Evolutionary conservation across 2,797 vertebrate species (phyloP).

Genomic region (Mus spretus): DNA sequence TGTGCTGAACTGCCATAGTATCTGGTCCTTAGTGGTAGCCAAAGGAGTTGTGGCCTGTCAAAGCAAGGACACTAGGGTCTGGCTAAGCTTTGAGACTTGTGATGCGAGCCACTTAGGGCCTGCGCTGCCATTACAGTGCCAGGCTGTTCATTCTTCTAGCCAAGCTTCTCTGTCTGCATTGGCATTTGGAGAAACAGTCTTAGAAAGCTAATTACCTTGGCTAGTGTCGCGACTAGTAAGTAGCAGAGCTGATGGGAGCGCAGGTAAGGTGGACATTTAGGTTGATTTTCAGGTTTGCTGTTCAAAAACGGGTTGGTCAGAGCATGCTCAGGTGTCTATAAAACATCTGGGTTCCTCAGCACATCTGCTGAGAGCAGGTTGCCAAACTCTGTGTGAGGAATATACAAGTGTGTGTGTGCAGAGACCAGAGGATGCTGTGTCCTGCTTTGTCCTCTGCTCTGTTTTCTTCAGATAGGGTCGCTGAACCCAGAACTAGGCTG

Average conservation of each 20-base stretch:
- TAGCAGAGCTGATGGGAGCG: not conserved
- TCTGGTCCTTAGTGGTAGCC: not conserved
- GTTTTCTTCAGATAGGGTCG: not conserved
- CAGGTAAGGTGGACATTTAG: not conserved
- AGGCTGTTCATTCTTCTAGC: not conserved
- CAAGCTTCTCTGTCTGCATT: not conserved
- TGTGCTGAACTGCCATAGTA: not conserved
- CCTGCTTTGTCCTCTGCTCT: not conserved
- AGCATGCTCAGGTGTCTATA: not conserved
- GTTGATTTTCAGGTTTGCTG: constrained; percentile 7
- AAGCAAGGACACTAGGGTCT: not conserved
- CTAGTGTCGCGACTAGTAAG: not conserved
- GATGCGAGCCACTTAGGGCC: not conserved
- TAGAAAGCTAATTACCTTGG: not conserved
- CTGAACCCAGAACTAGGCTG: not conserved
- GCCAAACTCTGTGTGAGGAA: not conserved
- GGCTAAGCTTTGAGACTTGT: not conserved
- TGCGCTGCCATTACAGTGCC: not conserved
- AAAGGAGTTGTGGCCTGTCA: not conserved
- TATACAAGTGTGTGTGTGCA: not conserved
- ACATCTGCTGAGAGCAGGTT: not conserved
- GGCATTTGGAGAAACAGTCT: constrained; percentile 1
- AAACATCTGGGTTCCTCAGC: not conserved
- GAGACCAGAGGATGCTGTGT: not conserved
- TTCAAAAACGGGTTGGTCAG: not conserved